Evolutionary conservation across 2,113 vertebrate species (phyloP), one percentile per base, ranked within the genome.

Genomic region (Onychostruthus taczanowskii): DNA sequence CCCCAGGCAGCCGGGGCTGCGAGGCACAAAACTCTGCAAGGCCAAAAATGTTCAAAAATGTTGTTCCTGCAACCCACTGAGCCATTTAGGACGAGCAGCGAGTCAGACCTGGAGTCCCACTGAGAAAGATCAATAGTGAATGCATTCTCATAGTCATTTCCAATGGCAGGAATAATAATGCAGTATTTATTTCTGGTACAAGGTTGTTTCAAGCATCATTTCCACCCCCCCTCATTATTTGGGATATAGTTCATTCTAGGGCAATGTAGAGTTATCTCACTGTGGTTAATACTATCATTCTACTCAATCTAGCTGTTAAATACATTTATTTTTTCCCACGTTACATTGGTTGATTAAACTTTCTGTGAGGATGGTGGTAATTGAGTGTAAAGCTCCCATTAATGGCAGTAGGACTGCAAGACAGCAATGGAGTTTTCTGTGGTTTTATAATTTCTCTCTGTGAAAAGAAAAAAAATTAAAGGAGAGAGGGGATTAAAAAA

Each of bases 121-220:
- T 69, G 92, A 90, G 97, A 87, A 96, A 81, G 97, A 98, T 97
- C 97, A 97, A 96, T 98, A 95, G 83, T 41, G 70, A 97, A 95
- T 93, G 79, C 62, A 96, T 97, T 97, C 96, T 84, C 93, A 96
- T 95, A 84, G 66, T 74, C 85, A 97, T 95, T 96, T 96, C 74
- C 89, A 94, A 94, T 72, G 94, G 92, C 86, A 93, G 77, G 49
- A 84, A 82, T 96, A 95, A 97, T 97, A 93, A 97, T 69, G 79
- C 68, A 69, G 26, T 73, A 90, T 94, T 97, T 96, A 89, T 79
- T 96, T 90, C 82, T 84, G n/a, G 79, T 49, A 90, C 61, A 83
- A 91, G 87, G 82, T 82, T 96, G 83, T 91, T 95, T 92, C 83
- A 93, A 85, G 46, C 33, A 68, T 47, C 4, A 16, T 70, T 81